phyloP scores from a whole-genome alignment of 2,797 vertebrate species.

The Typhlichthys subterraneus region DNA sequence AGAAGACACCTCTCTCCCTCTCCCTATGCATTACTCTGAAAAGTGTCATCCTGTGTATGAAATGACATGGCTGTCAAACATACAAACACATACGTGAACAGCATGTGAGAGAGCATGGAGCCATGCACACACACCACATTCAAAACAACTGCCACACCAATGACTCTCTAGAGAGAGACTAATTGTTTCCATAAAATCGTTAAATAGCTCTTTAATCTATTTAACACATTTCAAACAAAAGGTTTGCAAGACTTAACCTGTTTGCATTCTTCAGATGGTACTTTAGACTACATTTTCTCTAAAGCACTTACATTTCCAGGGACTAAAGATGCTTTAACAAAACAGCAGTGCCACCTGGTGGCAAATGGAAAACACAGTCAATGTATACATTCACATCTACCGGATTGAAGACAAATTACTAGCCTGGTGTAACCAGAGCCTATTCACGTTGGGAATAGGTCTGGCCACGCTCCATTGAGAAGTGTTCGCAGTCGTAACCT shows the following conservation, averaged over 20 bases:
- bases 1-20: constrained; percentile 3
- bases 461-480: too few species aligned
- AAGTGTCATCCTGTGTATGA: constrained; percentile 54
- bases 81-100: not conserved
- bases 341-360: constrained; percentile 71
- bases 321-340: constrained; percentile 12
- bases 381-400: not conserved
- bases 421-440: too few species aligned
- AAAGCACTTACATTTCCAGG: not conserved
- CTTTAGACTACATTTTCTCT: too few species aligned
- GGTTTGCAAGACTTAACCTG: too few species aligned
- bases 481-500: too few species aligned
- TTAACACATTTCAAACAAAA: too few species aligned
- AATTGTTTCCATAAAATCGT: not conserved
- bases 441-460: too few species aligned
- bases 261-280: too few species aligned
- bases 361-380: constrained; percentile 3
- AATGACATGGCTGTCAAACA: constrained; percentile 35
- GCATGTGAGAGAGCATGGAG: not conserved
- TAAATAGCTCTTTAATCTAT: too few species aligned
- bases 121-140: constrained; percentile 7
- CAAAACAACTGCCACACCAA: not conserved
- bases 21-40: constrained; percentile 5
- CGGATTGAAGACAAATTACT: not conserved
- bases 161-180: not conserved